phyloP scores from a whole-genome alignment of 2,888 invertebrate genomes.

The Orchesella flavescens region DNA sequence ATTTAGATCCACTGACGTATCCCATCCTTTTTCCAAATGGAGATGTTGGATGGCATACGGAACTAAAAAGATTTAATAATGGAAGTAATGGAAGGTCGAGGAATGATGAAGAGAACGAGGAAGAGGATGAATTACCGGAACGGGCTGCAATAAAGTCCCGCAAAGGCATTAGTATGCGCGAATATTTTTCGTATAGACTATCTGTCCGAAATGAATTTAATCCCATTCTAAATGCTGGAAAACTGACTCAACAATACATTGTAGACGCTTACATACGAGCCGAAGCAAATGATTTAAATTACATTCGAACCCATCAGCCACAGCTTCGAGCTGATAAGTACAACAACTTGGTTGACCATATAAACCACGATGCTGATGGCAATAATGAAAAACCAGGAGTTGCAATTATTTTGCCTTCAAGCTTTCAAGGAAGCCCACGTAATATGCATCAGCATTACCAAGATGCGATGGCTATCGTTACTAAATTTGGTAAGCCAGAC shows the following conservation, averaged over 20 bases:
- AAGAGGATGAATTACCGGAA: no score
- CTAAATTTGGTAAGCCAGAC: slow-evolving; percentile 74
- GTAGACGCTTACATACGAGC: slow-evolving; percentile 72
- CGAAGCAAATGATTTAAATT: slow-evolving; percentile 72
- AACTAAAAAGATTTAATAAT: no score
- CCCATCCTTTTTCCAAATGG: slow-evolving; percentile 34
- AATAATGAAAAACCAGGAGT: slow-evolving; percentile 22
- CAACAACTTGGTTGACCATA: slow-evolving; percentile 61
- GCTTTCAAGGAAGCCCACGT: slow-evolving; percentile 73
- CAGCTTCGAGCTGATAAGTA: slow-evolving; percentile 72
- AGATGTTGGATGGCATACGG: slow-evolving; percentile 47
- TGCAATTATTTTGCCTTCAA: slow-evolving; percentile 73
- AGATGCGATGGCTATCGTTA: slow-evolving; percentile 74
- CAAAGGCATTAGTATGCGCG: no score
- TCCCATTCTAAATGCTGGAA: slow-evolving; percentile 69
- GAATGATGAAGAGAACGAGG: no score
- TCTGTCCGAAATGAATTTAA: slow-evolving; percentile 69
- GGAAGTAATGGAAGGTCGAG: no score
- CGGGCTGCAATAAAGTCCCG: neutral
- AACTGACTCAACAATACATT: slow-evolving; percentile 72
- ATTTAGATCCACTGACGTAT: no score
- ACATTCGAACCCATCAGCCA: slow-evolving; percentile 71
- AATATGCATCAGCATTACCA: slow-evolving; percentile 74
- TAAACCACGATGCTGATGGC: neutral
- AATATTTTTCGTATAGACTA: slow-evolving; percentile 33